A percentile compares a stretch with the other conserved stretches of the same genome.
Conservation (phyloP, 2,888 invertebrate genomes). For the Calameuta pallipes region DNA sequence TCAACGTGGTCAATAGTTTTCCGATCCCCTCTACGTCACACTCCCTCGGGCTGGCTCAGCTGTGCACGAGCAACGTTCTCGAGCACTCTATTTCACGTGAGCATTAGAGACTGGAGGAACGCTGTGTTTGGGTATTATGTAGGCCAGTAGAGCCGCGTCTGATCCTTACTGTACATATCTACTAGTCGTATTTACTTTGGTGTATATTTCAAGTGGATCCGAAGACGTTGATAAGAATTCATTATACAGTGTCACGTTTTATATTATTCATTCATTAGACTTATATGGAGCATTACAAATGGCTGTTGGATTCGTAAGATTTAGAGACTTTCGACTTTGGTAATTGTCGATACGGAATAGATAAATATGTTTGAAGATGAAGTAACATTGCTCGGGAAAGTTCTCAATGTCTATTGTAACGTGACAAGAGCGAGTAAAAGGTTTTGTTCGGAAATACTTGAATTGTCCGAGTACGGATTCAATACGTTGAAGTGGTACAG, state of each 20-base stretch:
- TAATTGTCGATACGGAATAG: not conserved
- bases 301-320: not conserved
- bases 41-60: slow-evolving; percentile 17
- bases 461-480: not conserved
- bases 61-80: not conserved
- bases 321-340: not conserved
- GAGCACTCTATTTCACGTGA: slow-evolving; percentile 1
- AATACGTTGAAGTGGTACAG: not conserved
- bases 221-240: too few species aligned
- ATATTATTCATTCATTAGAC: not conserved
- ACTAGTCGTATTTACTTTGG: not conserved
- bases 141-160: not conserved
- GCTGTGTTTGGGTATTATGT: not conserved
- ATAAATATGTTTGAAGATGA: not conserved
- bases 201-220: too few species aligned
- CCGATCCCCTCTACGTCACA: slow-evolving; percentile 41
- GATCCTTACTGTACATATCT: not conserved
- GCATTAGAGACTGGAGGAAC: not conserved
- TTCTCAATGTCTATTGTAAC: not conserved
- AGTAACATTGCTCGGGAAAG: not conserved
- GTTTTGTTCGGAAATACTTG: not conserved
- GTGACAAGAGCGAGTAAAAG: not conserved
- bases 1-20: slow-evolving; percentile 60
- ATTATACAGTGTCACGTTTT: not conserved
- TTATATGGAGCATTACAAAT: not conserved